These are phyloP conservation scores for Sceliomorpha sp. DNA, from an alignment of 2,888 invertebrate genomes.

Conservation along the genomic window DNA sequence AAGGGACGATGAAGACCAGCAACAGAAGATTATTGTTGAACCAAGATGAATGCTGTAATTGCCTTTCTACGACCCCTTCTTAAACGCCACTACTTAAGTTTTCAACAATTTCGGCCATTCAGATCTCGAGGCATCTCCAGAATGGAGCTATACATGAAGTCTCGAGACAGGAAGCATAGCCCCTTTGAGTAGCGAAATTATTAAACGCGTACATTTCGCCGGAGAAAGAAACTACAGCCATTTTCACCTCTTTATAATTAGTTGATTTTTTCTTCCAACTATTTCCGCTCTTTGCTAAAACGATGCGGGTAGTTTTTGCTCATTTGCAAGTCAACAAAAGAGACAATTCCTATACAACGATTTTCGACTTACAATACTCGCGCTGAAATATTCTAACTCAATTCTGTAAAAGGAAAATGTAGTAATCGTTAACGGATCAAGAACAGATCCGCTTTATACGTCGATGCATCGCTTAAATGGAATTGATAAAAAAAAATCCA, in stretches of 20 bases:
- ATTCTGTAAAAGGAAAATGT: constrained; percentile 9
- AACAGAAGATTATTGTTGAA: constrained; percentile 55
- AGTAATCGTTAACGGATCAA: constrained; percentile 21
- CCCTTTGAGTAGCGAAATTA: constrained; percentile 48
- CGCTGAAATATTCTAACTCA: too few relatives aligned
- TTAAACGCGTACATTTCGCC: constrained; percentile 48
- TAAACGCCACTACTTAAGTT: constrained; percentile 53
- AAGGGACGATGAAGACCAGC: constrained; percentile 48
- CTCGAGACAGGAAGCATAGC: constrained; percentile 43
- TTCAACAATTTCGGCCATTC: constrained; percentile 54
- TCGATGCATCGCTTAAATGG: too few relatives aligned
- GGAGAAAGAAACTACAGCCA: constrained; percentile 48
- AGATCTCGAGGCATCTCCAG: constrained; percentile 41
- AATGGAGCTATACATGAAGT: constrained; percentile 44
- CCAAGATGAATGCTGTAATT: constrained; percentile 53
- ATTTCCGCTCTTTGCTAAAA: constrained; percentile 43
- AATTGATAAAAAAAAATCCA: too few relatives aligned
- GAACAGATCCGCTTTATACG: too few relatives aligned
- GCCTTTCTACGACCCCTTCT: constrained; percentile 49
- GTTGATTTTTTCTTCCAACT: constrained; percentile 47
- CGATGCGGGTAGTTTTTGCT: constrained; percentile 49
- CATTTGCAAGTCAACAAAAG: constrained; percentile 39
- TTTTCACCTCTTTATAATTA: constrained; percentile 51
- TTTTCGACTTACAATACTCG: constrained; percentile 21
- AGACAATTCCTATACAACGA: constrained; percentile 21